Percentiles rank a stretch among this genome's conserved stretches.
Conservation (phyloP, 2,888 invertebrate genomes). For the Nephrocerus scutellatus region DNA sequence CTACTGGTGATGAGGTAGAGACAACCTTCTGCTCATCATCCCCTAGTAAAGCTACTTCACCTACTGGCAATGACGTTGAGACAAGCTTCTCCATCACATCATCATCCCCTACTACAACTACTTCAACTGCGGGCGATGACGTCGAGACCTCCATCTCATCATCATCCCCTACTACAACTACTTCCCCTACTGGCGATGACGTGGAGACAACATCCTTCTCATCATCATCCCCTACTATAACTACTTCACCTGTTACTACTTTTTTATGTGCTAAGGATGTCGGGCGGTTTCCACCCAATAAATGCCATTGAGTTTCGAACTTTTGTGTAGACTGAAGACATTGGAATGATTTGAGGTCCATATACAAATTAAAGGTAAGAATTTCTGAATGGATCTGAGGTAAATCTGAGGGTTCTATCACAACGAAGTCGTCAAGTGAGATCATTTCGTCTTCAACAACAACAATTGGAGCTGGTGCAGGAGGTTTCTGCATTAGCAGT, state of each 20-base stretch:
- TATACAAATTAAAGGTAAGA: constrained; percentile 27
- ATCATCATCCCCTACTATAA: no score
- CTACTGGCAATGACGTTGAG: no score
- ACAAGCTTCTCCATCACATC: no score
- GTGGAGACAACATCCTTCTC: background rate
- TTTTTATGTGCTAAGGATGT: no score
- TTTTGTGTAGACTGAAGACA: constrained; percentile 40
- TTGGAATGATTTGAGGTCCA: constrained; percentile 25
- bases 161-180: background rate
- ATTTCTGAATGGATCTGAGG: constrained; percentile 29
- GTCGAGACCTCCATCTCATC: no score
- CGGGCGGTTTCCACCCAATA: background rate
- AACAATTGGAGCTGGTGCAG: no score
- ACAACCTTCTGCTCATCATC: no score
- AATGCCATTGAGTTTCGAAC: constrained; percentile 55
- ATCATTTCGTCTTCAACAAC: constrained; percentile 2
- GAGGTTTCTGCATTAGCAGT: constrained; percentile 20
- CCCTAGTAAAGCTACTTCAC: no score
- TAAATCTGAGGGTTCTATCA: constrained; percentile 32
- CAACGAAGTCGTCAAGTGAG: constrained; percentile 31
- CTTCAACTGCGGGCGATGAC: no score
- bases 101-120: background rate
- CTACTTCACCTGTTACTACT: no score
- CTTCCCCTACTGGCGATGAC: background rate
- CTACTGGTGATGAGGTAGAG: background rate